Percentiles rank a stretch among this genome's conserved stretches.
These are phyloP conservation scores for Phylloscopus whistleri DNA, from an alignment of 2,113 vertebrate genomes.

Conservation along the genomic window DNA sequence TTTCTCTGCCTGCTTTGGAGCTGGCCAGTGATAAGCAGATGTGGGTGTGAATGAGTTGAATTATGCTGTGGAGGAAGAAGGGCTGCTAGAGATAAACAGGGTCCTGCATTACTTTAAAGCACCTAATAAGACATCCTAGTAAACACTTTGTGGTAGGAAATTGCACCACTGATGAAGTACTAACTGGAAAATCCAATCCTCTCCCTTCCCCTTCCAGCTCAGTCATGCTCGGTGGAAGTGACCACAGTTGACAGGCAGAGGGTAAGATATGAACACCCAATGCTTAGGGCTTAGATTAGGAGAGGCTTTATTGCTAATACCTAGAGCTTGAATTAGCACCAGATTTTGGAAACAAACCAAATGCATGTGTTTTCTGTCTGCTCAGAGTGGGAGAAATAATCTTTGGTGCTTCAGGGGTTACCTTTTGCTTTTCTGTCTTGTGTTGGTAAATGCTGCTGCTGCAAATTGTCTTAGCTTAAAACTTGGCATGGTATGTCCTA, in stretches of 20 bases:
- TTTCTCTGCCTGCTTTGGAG: neutral
- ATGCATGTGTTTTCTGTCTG: neutral
- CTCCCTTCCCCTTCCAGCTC: neutral
- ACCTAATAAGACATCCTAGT: neutral
- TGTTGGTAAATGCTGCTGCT: neutral
- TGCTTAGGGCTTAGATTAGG: neutral
- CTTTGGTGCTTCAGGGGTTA: neutral
- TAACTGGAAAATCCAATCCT: neutral
- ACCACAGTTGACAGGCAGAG: neutral
- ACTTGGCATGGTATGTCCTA: neutral
- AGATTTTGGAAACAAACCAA: neutral
- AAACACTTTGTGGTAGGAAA: neutral
- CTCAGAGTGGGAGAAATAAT: neutral
- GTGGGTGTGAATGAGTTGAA: neutral
- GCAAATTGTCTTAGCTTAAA: neutral
- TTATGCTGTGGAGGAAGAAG: neutral
- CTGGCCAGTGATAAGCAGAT: neutral
- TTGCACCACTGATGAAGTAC: neutral
- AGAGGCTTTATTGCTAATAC: conserved; percentile 34
- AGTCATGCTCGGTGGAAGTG: neutral
- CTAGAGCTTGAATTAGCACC: conserved; percentile 15
- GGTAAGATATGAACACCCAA: neutral
- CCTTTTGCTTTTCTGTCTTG: neutral
- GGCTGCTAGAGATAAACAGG: neutral
- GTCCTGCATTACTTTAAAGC: neutral